phyloP scores from a whole-genome alignment of 2,888 invertebrate species.

The Amphipyra berbera region DNA sequence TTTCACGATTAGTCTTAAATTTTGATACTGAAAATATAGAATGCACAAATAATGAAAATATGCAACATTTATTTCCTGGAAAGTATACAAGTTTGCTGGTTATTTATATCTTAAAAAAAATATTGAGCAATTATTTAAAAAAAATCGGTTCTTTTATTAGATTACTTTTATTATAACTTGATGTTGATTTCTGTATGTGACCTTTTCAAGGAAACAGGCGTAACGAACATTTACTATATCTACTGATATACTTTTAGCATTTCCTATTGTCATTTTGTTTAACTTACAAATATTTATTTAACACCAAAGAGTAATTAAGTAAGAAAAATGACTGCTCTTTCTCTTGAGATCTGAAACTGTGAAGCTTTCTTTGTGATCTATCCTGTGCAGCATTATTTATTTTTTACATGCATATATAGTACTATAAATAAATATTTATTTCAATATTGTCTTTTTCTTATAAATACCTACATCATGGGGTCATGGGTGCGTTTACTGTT shows the following conservation, averaged over 20 bases:
- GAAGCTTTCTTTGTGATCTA: slow-evolving; percentile 66
- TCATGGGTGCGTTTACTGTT: too few relatives aligned
- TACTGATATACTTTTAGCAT: too few relatives aligned
- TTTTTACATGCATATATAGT: slow-evolving; percentile 70
- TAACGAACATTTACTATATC: neutral
- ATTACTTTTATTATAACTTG: slow-evolving; percentile 1
- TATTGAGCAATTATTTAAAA: slow-evolving; percentile 14
- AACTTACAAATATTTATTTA: slow-evolving; percentile 44
- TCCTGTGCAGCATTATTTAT: slow-evolving; percentile 73
- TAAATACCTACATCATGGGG: too few relatives aligned
- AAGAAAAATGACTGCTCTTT: slow-evolving; percentile 34
- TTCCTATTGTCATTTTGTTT: slow-evolving; percentile 8
- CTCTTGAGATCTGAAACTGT: slow-evolving; percentile 69
- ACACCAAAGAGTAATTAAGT: slow-evolving; percentile 68
- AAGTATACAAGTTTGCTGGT: slow-evolving; percentile 20
- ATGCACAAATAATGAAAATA: slow-evolving; percentile 68
- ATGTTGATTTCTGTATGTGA: neutral
- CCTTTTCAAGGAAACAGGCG: neutral
- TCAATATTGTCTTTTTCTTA: slow-evolving; percentile 53
- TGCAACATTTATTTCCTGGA: slow-evolving; percentile 29
- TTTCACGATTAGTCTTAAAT: slow-evolving; percentile 75
- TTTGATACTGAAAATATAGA: slow-evolving; percentile 71
- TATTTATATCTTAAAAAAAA: slow-evolving; percentile 13
- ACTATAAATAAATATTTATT: slow-evolving; percentile 68
- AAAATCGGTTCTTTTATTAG: slow-evolving; percentile 3